A percentile compares a stretch with the other conserved stretches of the same genome.
Evolutionary conservation across 2,888 invertebrate species (phyloP).

Genomic region (Netelia melanura): DNA sequence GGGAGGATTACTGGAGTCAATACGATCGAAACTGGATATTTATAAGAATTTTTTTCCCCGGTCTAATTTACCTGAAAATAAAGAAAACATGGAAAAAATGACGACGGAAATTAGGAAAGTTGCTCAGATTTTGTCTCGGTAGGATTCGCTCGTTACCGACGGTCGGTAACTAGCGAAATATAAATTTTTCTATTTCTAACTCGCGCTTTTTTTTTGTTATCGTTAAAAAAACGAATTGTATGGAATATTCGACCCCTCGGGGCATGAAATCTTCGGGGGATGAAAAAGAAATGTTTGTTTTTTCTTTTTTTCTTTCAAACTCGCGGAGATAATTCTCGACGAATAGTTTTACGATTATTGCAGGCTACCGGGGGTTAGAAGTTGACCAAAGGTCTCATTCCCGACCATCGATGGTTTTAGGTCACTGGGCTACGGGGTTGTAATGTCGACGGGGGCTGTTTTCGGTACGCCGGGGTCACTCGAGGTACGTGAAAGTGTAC

Average conservation of each 20-base stretch:
- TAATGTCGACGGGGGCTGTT: conserved; percentile 49
- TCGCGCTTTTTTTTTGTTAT: neutral
- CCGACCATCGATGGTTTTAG: conserved; percentile 66
- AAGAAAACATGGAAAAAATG: neutral
- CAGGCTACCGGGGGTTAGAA: conserved; percentile 46
- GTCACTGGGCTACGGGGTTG: conserved; percentile 69
- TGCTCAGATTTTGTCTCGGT: neutral
- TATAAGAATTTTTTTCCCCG: neutral
- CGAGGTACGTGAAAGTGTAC: conserved; percentile 64
- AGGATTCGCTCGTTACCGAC: neutral
- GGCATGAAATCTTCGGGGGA: too few relatives aligned
- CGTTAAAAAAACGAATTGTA: neutral
- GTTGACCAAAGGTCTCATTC: conserved; percentile 53
- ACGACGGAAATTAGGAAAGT: neutral
- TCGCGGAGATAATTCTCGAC: conserved; percentile 3
- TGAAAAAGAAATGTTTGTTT: too few relatives aligned
- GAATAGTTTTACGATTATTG: conserved; percentile 68
- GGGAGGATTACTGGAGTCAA: conserved; percentile 40
- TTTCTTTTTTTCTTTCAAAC: neutral
- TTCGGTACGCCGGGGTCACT: conserved; percentile 18
- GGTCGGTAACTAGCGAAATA: neutral
- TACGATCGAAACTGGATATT: conserved; percentile 17
- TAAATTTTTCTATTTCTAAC: neutral
- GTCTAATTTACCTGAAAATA: neutral
- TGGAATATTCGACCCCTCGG: too few relatives aligned